Evolutionary conservation across 2,113 vertebrate genomes (phyloP).

Genomic region (Garra rufa): DNA sequence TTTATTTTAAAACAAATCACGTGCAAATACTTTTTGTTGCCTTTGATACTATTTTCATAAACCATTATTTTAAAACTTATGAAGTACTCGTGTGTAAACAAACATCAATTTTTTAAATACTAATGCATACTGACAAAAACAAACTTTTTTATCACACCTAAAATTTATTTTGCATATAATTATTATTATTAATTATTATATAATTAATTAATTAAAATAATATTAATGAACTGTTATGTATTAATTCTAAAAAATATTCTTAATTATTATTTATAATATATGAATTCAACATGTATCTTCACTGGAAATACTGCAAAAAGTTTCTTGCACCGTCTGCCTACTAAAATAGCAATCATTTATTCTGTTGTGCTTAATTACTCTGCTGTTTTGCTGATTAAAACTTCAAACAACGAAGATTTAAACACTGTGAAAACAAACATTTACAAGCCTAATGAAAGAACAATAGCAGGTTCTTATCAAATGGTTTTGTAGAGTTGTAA

Average conservation of each 20-base stretch:
- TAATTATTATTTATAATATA: not conserved
- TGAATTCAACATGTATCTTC: not conserved
- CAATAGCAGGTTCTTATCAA: not conserved
- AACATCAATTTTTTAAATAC: not conserved
- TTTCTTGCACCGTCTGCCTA: not conserved
- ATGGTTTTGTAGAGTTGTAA: not conserved
- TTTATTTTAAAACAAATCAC: not conserved
- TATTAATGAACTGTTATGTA: no score
- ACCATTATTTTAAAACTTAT: not conserved
- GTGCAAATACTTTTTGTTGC: not conserved
- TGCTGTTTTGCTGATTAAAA: not conserved
- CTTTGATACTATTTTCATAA: not conserved
- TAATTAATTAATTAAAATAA: no score
- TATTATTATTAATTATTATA: no score
- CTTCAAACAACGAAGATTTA: not conserved
- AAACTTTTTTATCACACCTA: no score
- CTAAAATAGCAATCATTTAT: not conserved
- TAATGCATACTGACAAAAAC: no score
- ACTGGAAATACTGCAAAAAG: not conserved
- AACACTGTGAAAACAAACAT: not conserved
- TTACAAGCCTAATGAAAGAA: not conserved
- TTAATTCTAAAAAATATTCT: not conserved
- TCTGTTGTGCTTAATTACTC: no score
- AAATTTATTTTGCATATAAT: no score
- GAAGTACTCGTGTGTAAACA: not conserved